phyloP scores from a whole-genome alignment of 2,888 invertebrate species.

The Chymomyza caudatula region DNA sequence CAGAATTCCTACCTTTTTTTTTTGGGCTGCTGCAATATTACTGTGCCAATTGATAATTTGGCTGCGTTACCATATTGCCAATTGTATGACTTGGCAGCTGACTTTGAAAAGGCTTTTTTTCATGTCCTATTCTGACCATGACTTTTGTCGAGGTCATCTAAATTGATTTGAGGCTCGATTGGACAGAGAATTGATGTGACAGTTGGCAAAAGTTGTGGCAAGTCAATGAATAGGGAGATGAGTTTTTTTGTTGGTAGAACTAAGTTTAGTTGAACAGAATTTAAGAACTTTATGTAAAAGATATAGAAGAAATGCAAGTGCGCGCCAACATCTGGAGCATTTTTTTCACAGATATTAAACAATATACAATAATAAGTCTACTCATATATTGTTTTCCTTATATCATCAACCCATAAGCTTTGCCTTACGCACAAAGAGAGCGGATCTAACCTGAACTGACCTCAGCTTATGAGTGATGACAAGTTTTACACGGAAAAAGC shows the following conservation, averaged over 20 bases:
- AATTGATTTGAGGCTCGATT: slow-evolving; percentile 10
- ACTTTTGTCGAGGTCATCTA: slow-evolving; percentile 5
- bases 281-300: background rate
- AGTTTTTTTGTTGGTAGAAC: background rate
- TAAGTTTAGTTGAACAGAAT: background rate
- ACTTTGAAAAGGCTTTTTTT: slow-evolving; percentile 2
- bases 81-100: slow-evolving; percentile 4
- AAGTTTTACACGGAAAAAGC: no score
- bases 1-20: background rate
- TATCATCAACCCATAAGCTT: no score
- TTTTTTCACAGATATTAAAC: no score
- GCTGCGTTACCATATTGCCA: background rate
- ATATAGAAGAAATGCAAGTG: no score
- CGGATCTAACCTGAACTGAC: no score
- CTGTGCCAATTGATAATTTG: slow-evolving; percentile 29
- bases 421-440: no score
- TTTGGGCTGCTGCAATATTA: background rate
- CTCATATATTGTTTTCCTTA: no score
- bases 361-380: no score
- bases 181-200: slow-evolving; percentile 5
- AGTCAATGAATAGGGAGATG: background rate
- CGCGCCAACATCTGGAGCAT: no score
- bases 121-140: background rate
- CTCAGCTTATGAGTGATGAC: no score
- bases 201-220: background rate